These are phyloP conservation scores for Peromyscus eremicus DNA, from an alignment of 2,797 vertebrate genomes.

Conservation along the genomic window DNA sequence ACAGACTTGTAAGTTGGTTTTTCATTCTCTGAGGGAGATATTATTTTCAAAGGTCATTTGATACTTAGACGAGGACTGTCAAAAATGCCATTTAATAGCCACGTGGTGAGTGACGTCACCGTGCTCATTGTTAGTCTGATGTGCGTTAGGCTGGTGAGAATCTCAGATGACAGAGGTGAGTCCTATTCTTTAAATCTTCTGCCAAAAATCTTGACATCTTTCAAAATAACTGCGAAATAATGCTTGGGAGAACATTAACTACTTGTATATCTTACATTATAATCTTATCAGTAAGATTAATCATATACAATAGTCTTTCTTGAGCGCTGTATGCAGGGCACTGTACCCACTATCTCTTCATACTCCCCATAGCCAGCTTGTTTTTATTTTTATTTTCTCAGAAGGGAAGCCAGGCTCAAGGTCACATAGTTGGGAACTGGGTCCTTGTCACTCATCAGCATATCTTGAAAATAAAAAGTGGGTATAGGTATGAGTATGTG, in stretches of 20 bases:
- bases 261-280: neutral
- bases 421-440: neutral
- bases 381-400: neutral
- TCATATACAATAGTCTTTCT: neutral
- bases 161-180: neutral
- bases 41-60: neutral
- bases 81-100: neutral
- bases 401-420: neutral
- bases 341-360: neutral
- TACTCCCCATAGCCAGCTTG: neutral
- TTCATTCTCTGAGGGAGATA: slow-evolving; percentile 15
- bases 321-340: neutral
- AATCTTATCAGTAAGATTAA: neutral
- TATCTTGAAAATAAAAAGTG: neutral
- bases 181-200: neutral
- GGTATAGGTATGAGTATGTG: neutral
- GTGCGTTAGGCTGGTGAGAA: neutral
- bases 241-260: neutral
- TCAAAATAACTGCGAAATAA: neutral
- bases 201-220: neutral
- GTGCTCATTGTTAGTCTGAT: neutral
- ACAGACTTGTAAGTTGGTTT: neutral
- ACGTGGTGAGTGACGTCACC: neutral
- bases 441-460: neutral
- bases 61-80: neutral